A percentile compares a stretch with the other conserved stretches of the same genome.
Evolutionary conservation across 2,888 invertebrate species (phyloP).

Genomic region (Belgica antarctica): DNA sequence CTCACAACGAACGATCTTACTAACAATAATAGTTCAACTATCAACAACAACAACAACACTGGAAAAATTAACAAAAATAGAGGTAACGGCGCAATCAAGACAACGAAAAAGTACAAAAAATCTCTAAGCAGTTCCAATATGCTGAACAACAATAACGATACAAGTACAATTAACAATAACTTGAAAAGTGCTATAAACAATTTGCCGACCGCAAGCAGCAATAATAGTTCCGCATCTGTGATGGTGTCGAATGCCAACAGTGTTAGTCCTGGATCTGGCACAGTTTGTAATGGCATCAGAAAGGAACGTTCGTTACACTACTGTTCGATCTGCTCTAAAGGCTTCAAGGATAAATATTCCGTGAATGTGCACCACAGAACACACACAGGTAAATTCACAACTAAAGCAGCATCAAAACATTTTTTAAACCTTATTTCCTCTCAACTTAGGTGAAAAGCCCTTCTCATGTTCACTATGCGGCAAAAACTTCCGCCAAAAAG

Average conservation of each 20-base stretch:
- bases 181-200: constrained; percentile 48
- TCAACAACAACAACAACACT: constrained; percentile 45
- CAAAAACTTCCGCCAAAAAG: constrained; percentile 88
- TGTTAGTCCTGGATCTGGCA: constrained; percentile 48
- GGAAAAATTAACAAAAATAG: constrained; percentile 22
- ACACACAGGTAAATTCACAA: no score
- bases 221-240: constrained; percentile 48
- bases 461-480: constrained; percentile 93
- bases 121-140: constrained; percentile 55
- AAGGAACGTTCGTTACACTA: constrained; percentile 87
- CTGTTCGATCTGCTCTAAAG: constrained; percentile 89
- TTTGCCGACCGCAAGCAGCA: constrained; percentile 44
- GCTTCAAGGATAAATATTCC: constrained; percentile 94
- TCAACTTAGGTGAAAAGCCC: constrained; percentile 94
- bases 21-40: constrained; percentile 53
- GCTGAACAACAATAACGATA: constrained; percentile 44
- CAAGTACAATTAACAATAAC: constrained; percentile 44
- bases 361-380: constrained; percentile 97
- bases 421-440: no score
- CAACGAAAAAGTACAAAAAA: constrained; percentile 71
- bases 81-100: constrained; percentile 54
- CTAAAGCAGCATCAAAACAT: no score
- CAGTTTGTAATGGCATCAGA: constrained; percentile 66
- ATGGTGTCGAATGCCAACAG: constrained; percentile 48
- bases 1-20: constrained; percentile 53